Percentiles rank a stretch among this genome's conserved stretches.
Conservation (phyloP, 1,140 invertebrate genomes). For the Drosophila ficusphila region DNA sequence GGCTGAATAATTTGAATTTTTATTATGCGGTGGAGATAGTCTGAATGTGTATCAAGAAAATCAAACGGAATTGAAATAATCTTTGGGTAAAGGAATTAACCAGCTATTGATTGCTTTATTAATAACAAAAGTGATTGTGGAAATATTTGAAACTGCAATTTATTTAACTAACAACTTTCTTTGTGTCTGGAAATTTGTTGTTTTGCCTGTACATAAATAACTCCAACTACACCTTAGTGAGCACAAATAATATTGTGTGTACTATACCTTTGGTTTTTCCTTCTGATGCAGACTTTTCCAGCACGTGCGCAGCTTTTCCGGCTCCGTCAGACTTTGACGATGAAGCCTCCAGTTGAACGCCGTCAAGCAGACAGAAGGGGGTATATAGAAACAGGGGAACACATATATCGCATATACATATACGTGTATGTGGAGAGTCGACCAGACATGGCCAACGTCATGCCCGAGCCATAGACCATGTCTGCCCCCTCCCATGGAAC, state of each 20-base stretch:
- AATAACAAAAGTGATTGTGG: not conserved
- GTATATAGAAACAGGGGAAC: conserved; percentile 13
- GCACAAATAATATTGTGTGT: conserved; percentile 18
- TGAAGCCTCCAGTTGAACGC: conserved; percentile 34
- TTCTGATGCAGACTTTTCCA: conserved; percentile 75
- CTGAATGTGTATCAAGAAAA: not conserved
- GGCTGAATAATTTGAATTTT: not conserved
- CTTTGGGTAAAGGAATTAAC: not conserved
- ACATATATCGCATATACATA: not conserved
- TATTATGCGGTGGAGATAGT: not conserved
- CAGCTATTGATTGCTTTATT: not conserved
- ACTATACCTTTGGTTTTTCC: conserved; percentile 17
- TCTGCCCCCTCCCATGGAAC: conserved; percentile 33
- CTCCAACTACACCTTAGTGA: not conserved
- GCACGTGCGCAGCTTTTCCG: conserved; percentile 81
- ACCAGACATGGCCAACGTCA: conserved; percentile 42
- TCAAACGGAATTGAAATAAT: not conserved
- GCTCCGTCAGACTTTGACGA: conserved; percentile 26
- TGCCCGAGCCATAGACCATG: conserved; percentile 47
- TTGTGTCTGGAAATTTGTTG: not conserved
- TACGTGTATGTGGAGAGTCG: not conserved
- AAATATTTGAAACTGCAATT: not conserved
- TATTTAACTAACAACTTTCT: not conserved
- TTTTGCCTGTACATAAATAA: conserved; percentile 13
- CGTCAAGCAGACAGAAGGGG: conserved; percentile 34